phyloP scores from a whole-genome alignment of 2,113 vertebrate genomes.

The Thymallus thymallus region DNA sequence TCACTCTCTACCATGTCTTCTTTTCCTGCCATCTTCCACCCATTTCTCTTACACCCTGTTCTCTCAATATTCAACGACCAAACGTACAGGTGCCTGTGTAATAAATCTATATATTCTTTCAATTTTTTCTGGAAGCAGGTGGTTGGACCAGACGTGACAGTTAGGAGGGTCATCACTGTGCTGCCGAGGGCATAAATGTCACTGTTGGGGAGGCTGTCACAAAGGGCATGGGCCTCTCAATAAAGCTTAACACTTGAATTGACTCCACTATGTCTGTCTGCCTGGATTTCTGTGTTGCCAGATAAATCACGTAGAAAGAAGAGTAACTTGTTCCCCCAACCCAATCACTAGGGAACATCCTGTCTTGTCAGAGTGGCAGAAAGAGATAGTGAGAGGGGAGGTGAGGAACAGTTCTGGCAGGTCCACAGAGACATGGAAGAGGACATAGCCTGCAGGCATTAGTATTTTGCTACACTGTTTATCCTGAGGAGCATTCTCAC shows the following conservation, averaged over 20 bases:
- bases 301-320: neutral
- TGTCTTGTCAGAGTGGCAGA: neutral
- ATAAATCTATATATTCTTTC: no score
- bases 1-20: neutral
- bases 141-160: slow-evolving; percentile 9
- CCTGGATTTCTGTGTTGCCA: slow-evolving; percentile 15
- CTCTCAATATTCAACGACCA: no score
- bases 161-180: neutral
- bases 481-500: neutral
- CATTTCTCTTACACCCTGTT: no score
- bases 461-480: neutral
- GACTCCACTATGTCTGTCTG: slow-evolving; percentile 3
- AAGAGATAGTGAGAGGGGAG: no score
- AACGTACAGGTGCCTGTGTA: no score
- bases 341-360: neutral
- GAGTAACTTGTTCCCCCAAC: neutral
- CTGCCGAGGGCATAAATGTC: slow-evolving; percentile 46
- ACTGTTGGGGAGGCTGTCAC: slow-evolving; percentile 35
- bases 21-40: no score
- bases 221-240: no score
- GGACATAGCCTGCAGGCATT: neutral
- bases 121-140: slow-evolving; percentile 24
- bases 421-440: neutral
- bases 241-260: slow-evolving; percentile 25
- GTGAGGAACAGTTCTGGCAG: no score